These are phyloP conservation scores for Brenthis daphne DNA, from an alignment of 2,888 invertebrate genomes.

Conservation along the genomic window DNA sequence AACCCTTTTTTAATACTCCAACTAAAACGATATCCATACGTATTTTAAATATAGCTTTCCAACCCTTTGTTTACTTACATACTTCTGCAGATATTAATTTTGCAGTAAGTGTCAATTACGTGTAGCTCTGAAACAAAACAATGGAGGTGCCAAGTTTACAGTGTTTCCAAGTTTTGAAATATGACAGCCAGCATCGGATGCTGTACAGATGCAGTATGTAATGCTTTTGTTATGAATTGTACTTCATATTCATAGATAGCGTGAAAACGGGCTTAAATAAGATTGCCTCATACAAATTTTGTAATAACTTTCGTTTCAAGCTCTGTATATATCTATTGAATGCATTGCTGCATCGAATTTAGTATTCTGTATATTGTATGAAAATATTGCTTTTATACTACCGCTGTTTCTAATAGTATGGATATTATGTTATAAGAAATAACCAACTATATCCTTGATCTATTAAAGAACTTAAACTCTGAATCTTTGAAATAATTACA, in stretches of 20 bases:
- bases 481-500: too few species aligned
- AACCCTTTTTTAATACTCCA: slow-evolving; percentile 12
- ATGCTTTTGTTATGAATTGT: slow-evolving; percentile 10
- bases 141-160: slow-evolving; percentile 34
- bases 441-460: too few species aligned
- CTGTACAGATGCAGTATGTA: slow-evolving; percentile 20
- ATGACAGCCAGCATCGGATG: slow-evolving; percentile 22
- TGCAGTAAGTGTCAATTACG: slow-evolving; percentile 38
- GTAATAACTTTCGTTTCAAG: background rate
- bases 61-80: slow-evolving; percentile 37
- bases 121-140: slow-evolving; percentile 39
- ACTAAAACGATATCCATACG: slow-evolving; percentile 19
- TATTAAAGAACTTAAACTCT: too few species aligned
- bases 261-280: background rate
- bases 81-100: slow-evolving; percentile 39
- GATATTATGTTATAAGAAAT: too few species aligned
- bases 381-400: too few species aligned
- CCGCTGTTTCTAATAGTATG: too few species aligned
- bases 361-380: too few species aligned
- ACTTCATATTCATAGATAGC: slow-evolving; percentile 11
- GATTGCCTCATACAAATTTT: background rate
- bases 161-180: slow-evolving; percentile 23
- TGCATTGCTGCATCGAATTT: too few species aligned
- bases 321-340: too few species aligned
- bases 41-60: slow-evolving; percentile 26